Evolutionary conservation across 2,888 invertebrate species (phyloP).

Genomic region (Meteorus colon): DNA sequence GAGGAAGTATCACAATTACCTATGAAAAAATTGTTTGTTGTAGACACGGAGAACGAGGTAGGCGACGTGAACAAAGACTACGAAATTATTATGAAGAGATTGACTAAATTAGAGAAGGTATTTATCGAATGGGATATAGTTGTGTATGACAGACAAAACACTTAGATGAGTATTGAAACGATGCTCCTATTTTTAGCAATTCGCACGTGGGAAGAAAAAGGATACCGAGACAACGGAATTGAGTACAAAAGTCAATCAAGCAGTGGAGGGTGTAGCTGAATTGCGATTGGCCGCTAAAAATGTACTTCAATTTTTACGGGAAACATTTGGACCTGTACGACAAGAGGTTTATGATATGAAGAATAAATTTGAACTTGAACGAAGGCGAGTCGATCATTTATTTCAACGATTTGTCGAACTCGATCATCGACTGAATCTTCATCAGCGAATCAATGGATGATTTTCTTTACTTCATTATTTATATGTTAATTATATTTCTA

Average conservation of each 20-base stretch:
- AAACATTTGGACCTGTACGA: conserved; percentile 49
- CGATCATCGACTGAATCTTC: conserved; percentile 64
- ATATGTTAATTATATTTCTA: not conserved
- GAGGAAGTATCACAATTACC: not conserved
- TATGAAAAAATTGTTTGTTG: conserved; percentile 31
- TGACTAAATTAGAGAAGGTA: conserved; percentile 69
- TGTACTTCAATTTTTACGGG: conserved; percentile 57
- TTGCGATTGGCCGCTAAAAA: conserved; percentile 66
- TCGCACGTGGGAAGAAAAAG: conserved; percentile 64
- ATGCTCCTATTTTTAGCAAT: conserved; percentile 57
- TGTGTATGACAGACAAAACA: conserved; percentile 1
- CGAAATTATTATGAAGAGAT: conserved; percentile 65
- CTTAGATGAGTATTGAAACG: conserved; percentile 16
- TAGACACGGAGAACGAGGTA: conserved; percentile 69
- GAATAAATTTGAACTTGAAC: conserved; percentile 66
- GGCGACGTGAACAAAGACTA: conserved; percentile 64
- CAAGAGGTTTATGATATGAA: conserved; percentile 66
- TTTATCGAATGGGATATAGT: not conserved
- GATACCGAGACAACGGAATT: conserved; percentile 66
- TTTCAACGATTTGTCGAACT: conserved; percentile 64
- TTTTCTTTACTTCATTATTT: conserved; percentile 12
- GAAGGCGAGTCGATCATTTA: conserved; percentile 66
- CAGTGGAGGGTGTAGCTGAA: conserved; percentile 66
- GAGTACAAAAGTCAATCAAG: conserved; percentile 62
- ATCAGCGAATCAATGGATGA: conserved; percentile 52